Evolutionary conservation across 2,113 vertebrate genomes (phyloP).

Genomic region (Vireo altiloquus): DNA sequence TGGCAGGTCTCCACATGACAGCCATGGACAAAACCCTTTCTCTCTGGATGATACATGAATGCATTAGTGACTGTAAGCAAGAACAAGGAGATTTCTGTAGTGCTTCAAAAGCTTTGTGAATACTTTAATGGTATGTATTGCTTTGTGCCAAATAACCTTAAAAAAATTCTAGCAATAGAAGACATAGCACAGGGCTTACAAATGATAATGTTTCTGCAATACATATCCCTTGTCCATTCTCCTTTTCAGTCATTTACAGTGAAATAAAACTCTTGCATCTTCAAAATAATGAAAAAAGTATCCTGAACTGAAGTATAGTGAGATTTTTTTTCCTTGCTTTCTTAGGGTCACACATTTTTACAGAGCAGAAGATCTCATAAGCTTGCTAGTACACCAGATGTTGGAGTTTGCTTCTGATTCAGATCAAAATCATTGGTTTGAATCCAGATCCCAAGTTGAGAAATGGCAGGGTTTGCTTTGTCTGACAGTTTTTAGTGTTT

Average conservation of each 20-base stretch:
- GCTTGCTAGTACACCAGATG: conserved; percentile 61
- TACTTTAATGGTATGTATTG: neutral
- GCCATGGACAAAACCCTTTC: neutral
- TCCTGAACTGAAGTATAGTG: neutral
- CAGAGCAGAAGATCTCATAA: conserved; percentile 59
- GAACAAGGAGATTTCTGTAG: neutral
- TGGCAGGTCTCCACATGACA: neutral
- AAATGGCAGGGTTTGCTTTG: conserved; percentile 61
- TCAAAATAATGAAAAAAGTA: conserved; percentile 24
- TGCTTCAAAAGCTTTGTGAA: neutral
- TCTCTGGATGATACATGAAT: neutral
- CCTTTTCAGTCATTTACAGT: neutral
- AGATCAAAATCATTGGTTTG: conserved; percentile 62
- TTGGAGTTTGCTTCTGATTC: conserved; percentile 64
- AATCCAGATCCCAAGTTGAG: conserved; percentile 60
- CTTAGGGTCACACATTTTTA: conserved; percentile 28
- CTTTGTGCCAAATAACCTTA: neutral
- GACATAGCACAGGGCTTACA: neutral
- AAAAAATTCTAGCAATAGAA: conserved; percentile 10
- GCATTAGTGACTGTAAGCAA: neutral
- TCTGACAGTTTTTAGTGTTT: conserved; percentile 53
- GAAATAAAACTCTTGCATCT: neutral
- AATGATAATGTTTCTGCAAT: neutral
- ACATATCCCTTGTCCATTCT: neutral
- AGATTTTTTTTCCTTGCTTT: neutral